Evolutionary conservation across 2,888 invertebrate species (phyloP).

Genomic region (Zhuqinia jingwanae): DNA sequence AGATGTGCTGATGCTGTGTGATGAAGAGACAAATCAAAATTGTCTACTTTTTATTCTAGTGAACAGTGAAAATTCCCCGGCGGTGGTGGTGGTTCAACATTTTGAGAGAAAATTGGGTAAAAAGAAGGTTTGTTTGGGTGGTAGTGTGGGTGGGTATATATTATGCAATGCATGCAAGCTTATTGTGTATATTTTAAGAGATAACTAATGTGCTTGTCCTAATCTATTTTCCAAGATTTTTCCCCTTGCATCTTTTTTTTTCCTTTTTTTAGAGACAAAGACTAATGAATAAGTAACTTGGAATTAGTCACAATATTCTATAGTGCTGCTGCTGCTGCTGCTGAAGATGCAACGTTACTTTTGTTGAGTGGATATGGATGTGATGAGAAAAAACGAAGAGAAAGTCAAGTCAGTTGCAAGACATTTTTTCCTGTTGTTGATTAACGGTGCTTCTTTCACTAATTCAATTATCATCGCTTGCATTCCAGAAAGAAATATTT

Average conservation of each 20-base stretch:
- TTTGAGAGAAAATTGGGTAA: neutral
- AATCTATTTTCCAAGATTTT: conserved; percentile 61
- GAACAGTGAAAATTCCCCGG: conserved; percentile 20
- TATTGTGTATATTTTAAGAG: conserved; percentile 31
- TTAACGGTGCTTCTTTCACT: conserved; percentile 68
- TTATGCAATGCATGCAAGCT: neutral
- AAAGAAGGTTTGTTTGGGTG: neutral
- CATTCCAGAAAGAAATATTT: conserved; percentile 48
- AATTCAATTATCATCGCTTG: conserved; percentile 62
- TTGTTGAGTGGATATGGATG: no score
- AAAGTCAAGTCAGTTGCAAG: conserved; percentile 14
- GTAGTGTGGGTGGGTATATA: neutral
- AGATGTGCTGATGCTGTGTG: neutral
- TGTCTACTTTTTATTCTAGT: neutral
- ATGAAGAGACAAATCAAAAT: neutral
- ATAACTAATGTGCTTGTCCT: conserved; percentile 67
- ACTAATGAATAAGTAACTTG: conserved; percentile 66
- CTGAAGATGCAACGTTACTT: neutral
- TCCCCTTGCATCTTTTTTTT: neutral
- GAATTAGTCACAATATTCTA: conserved; percentile 64
- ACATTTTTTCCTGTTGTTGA: conserved; percentile 59
- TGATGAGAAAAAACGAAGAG: conserved; percentile 20
- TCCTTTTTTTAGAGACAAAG: conserved; percentile 53
- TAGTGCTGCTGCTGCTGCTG: no score
- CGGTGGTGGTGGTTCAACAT: no score